Base-by-base conservation (phyloP, 2,113 vertebrate species). In the Psilopsiagon aurifrons region DNA sequence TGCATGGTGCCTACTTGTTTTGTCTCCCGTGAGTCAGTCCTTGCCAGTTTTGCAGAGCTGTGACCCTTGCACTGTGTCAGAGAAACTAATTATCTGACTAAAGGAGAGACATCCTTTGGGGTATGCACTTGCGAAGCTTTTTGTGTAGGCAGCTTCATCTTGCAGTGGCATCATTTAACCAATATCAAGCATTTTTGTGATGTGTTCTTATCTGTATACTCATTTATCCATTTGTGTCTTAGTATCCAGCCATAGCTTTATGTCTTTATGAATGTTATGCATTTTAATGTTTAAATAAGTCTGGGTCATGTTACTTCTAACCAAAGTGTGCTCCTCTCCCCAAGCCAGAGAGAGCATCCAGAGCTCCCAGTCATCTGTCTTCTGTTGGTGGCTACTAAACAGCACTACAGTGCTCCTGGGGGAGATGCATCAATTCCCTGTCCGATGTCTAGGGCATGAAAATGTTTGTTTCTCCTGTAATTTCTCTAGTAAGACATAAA, bases 1-100 rank as follows among this genome's bases (percentile, higher is more conserved):
- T 31, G 47, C 2, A 3, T 19, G 41, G 13, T 68, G 20, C 29
- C 33, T 64, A 25, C 43, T 63, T 63, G 22, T 57, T 41, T 23
- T 2, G 14, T 15, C 43, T 83, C 44, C 43, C 11, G 0, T 41
- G 63, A n/a, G 15, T 33, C 7, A 1, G 3, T 55, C 41, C 0
- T 57, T 20, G 5, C 19, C 55, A 1, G 35, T 78, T 74, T 69
- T 16, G 10, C 47, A 59, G 37, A 51, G 59, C 66, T 73, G 17
- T 49, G 59, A 62, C 41, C 29, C 59, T 82, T n/a, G 39, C 52
- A 19, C 14, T 47, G 27, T 44, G 28, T 7, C 28, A 62, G 52
- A 37, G 7, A 77, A 91, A 44, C 27, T 31, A 27, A n/a, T 57
- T 76, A 18, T 66, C 33, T 59, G 10, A 23, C 33, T 31, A 29